A percentile compares a stretch with the other conserved stretches of the same genome.
These are phyloP conservation scores for Momotus momota DNA, from an alignment of 2,797 vertebrate species.

Conservation along the genomic window DNA sequence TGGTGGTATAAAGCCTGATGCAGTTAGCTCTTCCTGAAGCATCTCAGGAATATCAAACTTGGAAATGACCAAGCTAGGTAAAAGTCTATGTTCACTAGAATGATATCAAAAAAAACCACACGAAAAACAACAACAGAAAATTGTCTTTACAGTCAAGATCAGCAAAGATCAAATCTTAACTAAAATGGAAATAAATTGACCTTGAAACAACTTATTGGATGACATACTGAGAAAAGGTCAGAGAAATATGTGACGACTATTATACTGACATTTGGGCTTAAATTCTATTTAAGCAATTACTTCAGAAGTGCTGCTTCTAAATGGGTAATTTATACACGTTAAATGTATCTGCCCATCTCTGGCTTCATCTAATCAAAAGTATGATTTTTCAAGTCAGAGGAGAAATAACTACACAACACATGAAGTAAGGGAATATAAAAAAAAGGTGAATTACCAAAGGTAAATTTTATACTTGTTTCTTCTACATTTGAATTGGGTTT, in stretches of 20 bases:
- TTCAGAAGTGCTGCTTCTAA: constrained; percentile 8
- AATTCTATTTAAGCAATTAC: constrained; percentile 46
- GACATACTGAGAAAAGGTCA: not conserved
- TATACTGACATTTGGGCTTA: constrained; percentile 25
- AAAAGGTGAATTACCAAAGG: not conserved
- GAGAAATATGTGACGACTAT: constrained; percentile 6
- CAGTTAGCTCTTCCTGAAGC: not conserved
- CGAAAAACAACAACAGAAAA: not conserved
- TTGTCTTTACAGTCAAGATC: not conserved
- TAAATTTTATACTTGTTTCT: not conserved
- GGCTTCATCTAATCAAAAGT: constrained; percentile 13
- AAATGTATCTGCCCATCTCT: constrained; percentile 2
- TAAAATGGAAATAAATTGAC: constrained; percentile 8
- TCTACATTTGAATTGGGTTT: constrained; percentile 15
- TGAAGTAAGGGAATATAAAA: not conserved
- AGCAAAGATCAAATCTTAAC: not conserved
- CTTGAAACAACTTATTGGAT: constrained; percentile 13
- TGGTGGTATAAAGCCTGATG: not conserved
- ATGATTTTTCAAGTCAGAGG: not conserved
- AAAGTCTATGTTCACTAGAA: not conserved
- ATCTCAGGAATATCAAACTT: not conserved
- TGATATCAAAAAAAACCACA: too few relatives aligned
- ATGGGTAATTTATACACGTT: constrained; percentile 43
- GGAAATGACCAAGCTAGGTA: not conserved
- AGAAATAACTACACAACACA: not conserved